Percentiles rank a stretch among this genome's conserved stretches.
Evolutionary conservation across 1,140 invertebrate genomes (phyloP).

Genomic region (Batillaria attramentaria): DNA sequence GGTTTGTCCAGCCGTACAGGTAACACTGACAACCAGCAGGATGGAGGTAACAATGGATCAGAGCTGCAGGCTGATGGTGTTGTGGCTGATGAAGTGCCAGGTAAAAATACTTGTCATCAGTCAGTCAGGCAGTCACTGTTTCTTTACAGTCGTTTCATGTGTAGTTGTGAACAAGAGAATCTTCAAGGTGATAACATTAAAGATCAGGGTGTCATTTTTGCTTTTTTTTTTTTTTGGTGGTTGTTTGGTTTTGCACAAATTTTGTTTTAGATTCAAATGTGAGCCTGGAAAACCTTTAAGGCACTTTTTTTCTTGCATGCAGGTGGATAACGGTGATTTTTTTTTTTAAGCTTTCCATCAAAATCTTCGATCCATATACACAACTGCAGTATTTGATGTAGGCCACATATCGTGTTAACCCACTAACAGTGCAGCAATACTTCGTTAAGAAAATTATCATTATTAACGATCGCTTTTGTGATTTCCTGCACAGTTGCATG

Average conservation of each 20-base stretch:
- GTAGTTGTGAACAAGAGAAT: neutral
- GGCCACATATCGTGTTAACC: no score
- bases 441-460: neutral
- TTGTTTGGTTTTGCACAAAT: neutral
- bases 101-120: neutral
- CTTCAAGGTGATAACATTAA: neutral
- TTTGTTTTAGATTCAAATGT: neutral
- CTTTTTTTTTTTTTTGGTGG: neutral
- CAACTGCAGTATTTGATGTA: no score
- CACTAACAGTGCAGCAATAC: no score
- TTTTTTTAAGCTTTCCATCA: no score
- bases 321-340: no score
- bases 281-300: no score
- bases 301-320: no score
- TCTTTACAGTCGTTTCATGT: no score
- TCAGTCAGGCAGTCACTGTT: no score
- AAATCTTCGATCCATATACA: no score
- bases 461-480: neutral
- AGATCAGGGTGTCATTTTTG: neutral
- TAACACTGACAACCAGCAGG: neutral
- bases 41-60: neutral
- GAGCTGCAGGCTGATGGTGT: neutral
- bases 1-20: neutral
- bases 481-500: neutral
- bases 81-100: neutral